phyloP scores from a whole-genome alignment of 1,140 invertebrate genomes.

The Hermatobates lingyangjiaoensis region DNA sequence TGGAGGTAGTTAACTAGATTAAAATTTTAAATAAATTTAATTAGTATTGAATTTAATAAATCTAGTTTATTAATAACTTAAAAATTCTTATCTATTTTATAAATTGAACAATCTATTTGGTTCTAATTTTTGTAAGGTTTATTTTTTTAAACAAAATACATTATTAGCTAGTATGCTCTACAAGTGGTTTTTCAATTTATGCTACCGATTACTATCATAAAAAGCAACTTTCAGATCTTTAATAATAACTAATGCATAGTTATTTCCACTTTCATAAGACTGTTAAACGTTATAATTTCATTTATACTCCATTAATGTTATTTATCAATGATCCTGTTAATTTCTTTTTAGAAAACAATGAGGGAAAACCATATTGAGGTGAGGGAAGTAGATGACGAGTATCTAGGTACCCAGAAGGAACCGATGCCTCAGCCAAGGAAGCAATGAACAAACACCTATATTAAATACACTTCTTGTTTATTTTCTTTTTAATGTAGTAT shows the following conservation, averaged over 20 bases:
- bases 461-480: no score
- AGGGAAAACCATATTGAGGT: conserved; percentile 15
- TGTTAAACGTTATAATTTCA: not conserved
- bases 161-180: not conserved
- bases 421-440: conserved; percentile 5
- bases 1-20: no score
- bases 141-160: no score
- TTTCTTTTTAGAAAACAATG: conserved; percentile 16
- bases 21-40: no score
- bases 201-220: not conserved
- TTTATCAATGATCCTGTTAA: not conserved
- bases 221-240: not conserved
- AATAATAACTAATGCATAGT: not conserved
- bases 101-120: no score
- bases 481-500: no score
- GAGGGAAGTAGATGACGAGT: conserved; percentile 11
- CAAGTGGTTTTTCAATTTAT: not conserved
- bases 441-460: no score
- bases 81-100: no score
- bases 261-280: not conserved
- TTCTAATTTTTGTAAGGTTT: no score
- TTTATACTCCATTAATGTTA: not conserved
- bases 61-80: no score
- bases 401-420: conserved; percentile 13
- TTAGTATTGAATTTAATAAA: no score